Evolutionary conservation across 2,113 vertebrate genomes (phyloP).

Genomic region (Channa maculata): DNA sequence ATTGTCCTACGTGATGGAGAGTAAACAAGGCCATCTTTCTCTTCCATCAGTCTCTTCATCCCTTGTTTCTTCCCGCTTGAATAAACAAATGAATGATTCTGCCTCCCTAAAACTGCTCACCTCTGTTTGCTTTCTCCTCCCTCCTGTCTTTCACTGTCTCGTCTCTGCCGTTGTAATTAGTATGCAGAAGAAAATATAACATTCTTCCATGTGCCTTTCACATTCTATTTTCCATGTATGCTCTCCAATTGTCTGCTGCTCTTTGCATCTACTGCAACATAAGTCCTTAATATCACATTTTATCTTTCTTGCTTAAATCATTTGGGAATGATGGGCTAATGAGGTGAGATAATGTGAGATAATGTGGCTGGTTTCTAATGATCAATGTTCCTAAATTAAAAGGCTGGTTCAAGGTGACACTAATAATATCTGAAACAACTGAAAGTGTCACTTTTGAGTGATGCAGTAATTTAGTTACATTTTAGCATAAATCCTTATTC

Average conservation of each 20-base stretch:
- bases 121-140: conserved; percentile 24
- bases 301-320: background rate
- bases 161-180: conserved; percentile 49
- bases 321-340: conserved; percentile 13
- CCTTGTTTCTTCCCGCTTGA: conserved; percentile 27
- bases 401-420: background rate
- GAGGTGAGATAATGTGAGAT: background rate
- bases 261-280: background rate
- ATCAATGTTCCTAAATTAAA: background rate
- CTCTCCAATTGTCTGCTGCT: background rate
- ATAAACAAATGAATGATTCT: conserved; percentile 35
- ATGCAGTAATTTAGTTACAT: background rate
- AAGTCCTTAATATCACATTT: conserved; percentile 25
- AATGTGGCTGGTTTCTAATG: background rate
- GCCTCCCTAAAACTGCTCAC: conserved; percentile 31
- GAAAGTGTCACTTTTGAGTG: background rate
- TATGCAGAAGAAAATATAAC: conserved; percentile 59
- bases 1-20: conserved; percentile 35
- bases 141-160: conserved; percentile 4
- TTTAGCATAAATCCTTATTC: too few relatives aligned
- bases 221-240: conserved; percentile 16
- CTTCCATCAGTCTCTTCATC: conserved; percentile 30
- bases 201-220: conserved; percentile 49
- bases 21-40: conserved; percentile 59
- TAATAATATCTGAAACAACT: background rate